phyloP scores from a whole-genome alignment of 2,797 vertebrate species.

The Aeoliscus strigatus region DNA sequence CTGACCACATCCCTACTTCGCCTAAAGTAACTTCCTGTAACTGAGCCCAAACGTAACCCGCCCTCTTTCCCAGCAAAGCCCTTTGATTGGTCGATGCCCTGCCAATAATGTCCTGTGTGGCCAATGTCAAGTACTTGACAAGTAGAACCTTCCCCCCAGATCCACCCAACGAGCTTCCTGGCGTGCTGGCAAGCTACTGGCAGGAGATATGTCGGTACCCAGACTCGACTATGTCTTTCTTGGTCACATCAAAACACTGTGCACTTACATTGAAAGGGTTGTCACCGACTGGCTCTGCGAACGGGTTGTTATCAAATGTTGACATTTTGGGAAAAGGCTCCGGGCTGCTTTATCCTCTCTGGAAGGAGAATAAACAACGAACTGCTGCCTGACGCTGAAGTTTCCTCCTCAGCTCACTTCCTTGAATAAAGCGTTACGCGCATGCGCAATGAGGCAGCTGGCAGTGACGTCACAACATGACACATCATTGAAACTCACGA shows the following conservation, averaged over 20 bases:
- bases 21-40: constrained; percentile 59
- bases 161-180: constrained; percentile 55
- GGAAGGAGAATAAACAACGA: constrained; percentile 34
- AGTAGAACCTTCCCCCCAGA: constrained; percentile 18
- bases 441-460: constrained; percentile 44
- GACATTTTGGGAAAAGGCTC: constrained; percentile 75
- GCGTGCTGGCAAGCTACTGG: constrained; percentile 33
- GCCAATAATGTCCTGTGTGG: constrained; percentile 30
- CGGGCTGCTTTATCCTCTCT: constrained; percentile 17
- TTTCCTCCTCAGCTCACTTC: constrained; percentile 53
- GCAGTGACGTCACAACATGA: constrained; percentile 1
- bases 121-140: no score
- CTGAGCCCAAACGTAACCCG: neutral
- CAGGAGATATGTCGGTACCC: constrained; percentile 32
- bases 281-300: constrained; percentile 78
- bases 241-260: neutral
- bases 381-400: constrained; percentile 27
- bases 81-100: constrained; percentile 30
- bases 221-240: neutral
- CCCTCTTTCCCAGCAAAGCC: constrained; percentile 1
- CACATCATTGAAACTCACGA: no score
- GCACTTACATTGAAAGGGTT: constrained; percentile 88
- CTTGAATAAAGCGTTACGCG: constrained; percentile 42
- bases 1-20: constrained; percentile 25
- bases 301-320: constrained; percentile 83